Evolutionary conservation across 2,888 invertebrate species (phyloP).

Genomic region (Lithophane leautieri): DNA sequence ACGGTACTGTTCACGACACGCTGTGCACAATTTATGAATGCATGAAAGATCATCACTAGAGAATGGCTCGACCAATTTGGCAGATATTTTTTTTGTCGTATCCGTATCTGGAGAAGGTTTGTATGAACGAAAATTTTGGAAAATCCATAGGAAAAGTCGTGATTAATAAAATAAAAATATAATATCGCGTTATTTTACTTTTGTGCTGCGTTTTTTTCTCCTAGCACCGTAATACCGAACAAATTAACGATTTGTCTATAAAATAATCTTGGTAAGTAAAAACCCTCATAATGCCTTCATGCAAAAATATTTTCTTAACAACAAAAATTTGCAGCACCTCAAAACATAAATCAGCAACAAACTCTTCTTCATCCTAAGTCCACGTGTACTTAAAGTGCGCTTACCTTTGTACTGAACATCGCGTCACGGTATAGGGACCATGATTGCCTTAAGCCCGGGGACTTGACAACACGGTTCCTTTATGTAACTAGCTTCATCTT

Average conservation of each 20-base stretch:
- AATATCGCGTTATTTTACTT: not conserved
- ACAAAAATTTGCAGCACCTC: not conserved
- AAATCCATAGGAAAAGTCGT: too few species aligned
- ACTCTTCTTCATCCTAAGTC: not conserved
- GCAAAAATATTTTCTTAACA: not conserved
- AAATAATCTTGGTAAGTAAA: too few species aligned
- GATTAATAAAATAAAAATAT: too few species aligned
- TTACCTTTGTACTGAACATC: slow-evolving; percentile 49
- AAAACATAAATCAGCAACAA: not conserved
- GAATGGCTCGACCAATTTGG: too few species aligned
- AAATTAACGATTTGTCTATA: not conserved
- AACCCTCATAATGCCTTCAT: not conserved
- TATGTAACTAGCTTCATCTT: too few species aligned
- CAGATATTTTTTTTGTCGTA: too few species aligned
- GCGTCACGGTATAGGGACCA: slow-evolving; percentile 48
- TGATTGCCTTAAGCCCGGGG: slow-evolving; percentile 17
- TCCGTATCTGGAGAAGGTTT: too few species aligned
- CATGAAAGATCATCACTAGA: too few species aligned
- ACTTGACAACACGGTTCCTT: slow-evolving; percentile 8
- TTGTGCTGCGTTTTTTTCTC: not conserved
- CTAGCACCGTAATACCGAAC: not conserved
- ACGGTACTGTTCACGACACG: too few species aligned
- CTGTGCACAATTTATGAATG: too few species aligned
- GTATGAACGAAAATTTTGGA: too few species aligned
- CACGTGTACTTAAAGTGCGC: slow-evolving; percentile 33